Percentiles rank a stretch among this genome's conserved stretches.
phyloP scores from a whole-genome alignment of 2,113 vertebrate species.

The Syngnathus scovelli region DNA sequence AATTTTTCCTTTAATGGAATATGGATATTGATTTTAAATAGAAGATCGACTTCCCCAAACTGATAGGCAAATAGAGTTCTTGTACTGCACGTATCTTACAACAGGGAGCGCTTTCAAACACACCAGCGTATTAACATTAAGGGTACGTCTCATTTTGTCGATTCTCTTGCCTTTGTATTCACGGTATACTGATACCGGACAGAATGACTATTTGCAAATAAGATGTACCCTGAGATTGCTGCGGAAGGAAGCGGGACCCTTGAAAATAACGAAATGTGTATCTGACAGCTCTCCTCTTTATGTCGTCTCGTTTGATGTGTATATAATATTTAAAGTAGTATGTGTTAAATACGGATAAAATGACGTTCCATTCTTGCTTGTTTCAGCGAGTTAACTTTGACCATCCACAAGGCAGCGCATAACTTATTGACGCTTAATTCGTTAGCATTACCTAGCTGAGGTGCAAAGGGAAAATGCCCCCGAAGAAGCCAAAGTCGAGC shows the following conservation, averaged over 20 bases:
- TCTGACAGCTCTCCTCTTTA: background rate
- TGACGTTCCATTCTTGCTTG: background rate
- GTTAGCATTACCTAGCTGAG: background rate
- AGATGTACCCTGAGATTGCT: background rate
- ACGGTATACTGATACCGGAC: background rate
- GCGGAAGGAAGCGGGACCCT: conserved; percentile 50
- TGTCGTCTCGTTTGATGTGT: background rate
- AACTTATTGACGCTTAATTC: background rate
- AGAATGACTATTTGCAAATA: background rate
- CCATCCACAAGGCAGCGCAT: background rate
- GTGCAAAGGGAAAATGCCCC: conserved; percentile 72
- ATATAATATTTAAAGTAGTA: rapidly evolving
- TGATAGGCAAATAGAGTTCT: background rate
- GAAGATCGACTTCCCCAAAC: background rate
- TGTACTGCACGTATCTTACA: background rate
- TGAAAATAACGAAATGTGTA: conserved; percentile 27
- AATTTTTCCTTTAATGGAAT: background rate
- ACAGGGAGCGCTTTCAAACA: conserved; percentile 23
- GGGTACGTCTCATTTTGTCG: background rate
- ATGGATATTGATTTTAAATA: background rate
- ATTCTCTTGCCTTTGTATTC: background rate
- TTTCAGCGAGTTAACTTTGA: background rate
- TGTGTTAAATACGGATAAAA: background rate
- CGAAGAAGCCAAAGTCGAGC: conserved; percentile 66
- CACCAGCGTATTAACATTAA: background rate